Evolutionary conservation across 2,888 invertebrate genomes (phyloP), one percentile per base, ranked within the genome.

Genomic region (Drosophila vallismaia): DNA sequence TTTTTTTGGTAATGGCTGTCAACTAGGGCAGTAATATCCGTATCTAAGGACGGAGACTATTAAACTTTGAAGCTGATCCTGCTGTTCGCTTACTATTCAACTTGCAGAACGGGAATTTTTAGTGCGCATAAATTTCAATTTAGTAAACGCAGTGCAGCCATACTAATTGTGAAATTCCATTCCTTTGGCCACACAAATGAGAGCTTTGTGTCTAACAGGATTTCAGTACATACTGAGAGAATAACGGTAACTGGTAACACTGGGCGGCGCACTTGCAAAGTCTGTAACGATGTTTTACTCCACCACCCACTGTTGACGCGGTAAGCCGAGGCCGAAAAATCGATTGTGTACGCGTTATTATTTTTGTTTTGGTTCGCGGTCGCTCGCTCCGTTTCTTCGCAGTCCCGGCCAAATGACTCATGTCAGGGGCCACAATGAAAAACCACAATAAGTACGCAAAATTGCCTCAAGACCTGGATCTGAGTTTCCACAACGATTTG

Each of bases 391-490:
- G 44, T 49, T 53, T 31, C 42, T 36, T 38, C 46, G 51, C 68
- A 64, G 67, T 56, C 66, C 58, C 57, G 56, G 38, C 74, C 71
- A 50, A 59, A 85, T 87, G 83, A 87, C 85, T 87, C 83, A 83
- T 67, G 71, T 69, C 52, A 67, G 54, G 59, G 55, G 46, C 58
- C 86, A 81, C 77, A 85, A 91, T 91, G 91, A 91, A 91, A 91
- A 88, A 86, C 79, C 90, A 91, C 77, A 91, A 90, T 79, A 91
- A 91, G 81, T 91, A 91, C 90, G 90, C 88, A 56, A 91, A 91
- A 86, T 78, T 91, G 71, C 90, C 91, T 80, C 91, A 91, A 87
- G 91, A 91, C 86, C 89, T 90, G 82, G 91, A 91, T 89, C 85
- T 91, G 79, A 91, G 90, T 82, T 91, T 88, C 74, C 88, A 90